Conservation (phyloP, 2,113 vertebrate genomes). For the Ariopsis seemanni region DNA sequence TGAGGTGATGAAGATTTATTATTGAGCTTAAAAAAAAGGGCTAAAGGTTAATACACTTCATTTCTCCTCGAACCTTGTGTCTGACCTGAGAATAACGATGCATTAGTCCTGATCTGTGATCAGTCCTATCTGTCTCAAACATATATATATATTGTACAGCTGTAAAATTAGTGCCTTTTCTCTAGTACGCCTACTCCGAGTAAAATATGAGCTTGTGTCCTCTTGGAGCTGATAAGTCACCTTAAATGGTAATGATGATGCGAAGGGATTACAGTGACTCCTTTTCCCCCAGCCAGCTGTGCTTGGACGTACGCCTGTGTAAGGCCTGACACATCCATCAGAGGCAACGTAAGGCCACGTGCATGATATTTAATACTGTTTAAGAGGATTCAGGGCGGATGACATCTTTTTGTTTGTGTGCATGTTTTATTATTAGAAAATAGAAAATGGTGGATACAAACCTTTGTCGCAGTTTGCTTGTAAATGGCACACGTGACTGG, state of each 20-base stretch:
- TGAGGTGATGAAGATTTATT: slow-evolving; percentile 18
- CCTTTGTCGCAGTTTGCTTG: not conserved
- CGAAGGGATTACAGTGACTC: slow-evolving; percentile 28
- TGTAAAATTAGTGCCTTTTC: slow-evolving; percentile 3
- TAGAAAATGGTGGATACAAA: not conserved
- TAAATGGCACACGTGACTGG: not conserved
- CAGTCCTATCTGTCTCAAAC: slow-evolving; percentile 4
- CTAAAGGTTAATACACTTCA: not conserved
- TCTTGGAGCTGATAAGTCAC: slow-evolving; percentile 23
- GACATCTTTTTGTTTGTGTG: slow-evolving; percentile 67
- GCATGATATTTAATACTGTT: slow-evolving; percentile 64
- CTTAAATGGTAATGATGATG: slow-evolving; percentile 48
- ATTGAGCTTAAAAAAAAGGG: not conserved
- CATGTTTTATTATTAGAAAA: slow-evolving; percentile 58
- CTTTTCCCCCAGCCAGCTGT: slow-evolving; percentile 47
- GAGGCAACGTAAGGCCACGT: slow-evolving; percentile 57
- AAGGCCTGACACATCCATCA: slow-evolving; percentile 33
- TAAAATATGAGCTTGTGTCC: slow-evolving; percentile 33
- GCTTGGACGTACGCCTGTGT: slow-evolving; percentile 55
- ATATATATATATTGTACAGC: slow-evolving; percentile 25
- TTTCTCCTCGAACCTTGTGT: not conserved
- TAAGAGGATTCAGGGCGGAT: slow-evolving; percentile 73
- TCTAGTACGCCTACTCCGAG: slow-evolving; percentile 11
- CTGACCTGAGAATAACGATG: slow-evolving; percentile 1
- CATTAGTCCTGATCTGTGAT: slow-evolving; percentile 27